Evolutionary conservation across 2,888 invertebrate species (phyloP).

Genomic region (Rutpela maculata): DNA sequence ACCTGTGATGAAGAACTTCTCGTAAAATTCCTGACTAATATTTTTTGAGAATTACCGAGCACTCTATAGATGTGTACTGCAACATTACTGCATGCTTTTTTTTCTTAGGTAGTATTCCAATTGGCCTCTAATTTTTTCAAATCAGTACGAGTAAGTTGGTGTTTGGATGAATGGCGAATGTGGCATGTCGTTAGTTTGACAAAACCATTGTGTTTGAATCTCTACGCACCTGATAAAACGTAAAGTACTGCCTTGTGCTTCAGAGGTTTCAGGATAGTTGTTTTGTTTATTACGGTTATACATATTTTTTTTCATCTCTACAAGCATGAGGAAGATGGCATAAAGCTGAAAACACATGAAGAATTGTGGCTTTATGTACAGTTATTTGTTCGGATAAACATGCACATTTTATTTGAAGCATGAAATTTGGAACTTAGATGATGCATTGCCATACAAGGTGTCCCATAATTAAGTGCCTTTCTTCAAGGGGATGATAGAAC

Average conservation of each 20-base stretch:
- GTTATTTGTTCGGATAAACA: neutral
- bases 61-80: constrained; percentile 73
- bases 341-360: constrained; percentile 6
- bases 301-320: neutral
- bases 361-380: neutral
- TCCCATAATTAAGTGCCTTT: neutral
- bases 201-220: constrained; percentile 30
- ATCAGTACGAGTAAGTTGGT: constrained; percentile 37
- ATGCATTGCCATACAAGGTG: neutral
- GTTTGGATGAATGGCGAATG: constrained; percentile 55
- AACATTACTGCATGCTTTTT: constrained; percentile 54
- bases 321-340: neutral
- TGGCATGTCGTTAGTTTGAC: constrained; percentile 46
- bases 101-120: constrained; percentile 38
- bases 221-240: constrained; percentile 40
- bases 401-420: neutral
- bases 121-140: constrained; percentile 33
- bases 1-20: constrained; percentile 4
- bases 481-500: neutral
- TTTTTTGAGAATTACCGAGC: constrained; percentile 61
- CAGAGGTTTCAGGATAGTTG: constrained; percentile 24
- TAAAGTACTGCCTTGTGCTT: constrained; percentile 5
- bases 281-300: constrained; percentile 7
- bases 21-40: neutral
- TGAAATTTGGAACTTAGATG: neutral